Evolutionary conservation across 1,140 invertebrate genomes (phyloP), one percentile per base, ranked within the genome.

Genomic region (Eurosta solidaginis): DNA sequence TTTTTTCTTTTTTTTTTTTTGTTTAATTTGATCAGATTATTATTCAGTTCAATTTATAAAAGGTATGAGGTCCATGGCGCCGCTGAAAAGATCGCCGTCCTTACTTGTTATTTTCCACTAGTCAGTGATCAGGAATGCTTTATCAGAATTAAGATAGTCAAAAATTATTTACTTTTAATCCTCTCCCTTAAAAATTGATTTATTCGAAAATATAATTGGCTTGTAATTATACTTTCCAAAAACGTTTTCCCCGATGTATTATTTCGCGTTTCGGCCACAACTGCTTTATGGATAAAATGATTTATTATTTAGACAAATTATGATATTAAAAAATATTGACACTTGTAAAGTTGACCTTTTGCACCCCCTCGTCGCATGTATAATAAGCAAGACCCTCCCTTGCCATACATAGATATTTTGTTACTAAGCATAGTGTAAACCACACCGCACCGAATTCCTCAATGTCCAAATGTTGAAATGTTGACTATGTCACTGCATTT

Each of bases 401-500:
- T 36, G 6, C 42, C 73, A 33, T 40, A 75, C 29, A 12, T 29
- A 47, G 10, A 25, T 47, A 47, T 47, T 47, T 17, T 47, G 45
- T 68, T 68, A 12, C n/a, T 17, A 36, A 36, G 22, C 27, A 14
- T 12, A 45, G 22, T 20, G 45, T 33, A 68, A 68, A 22, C 29
- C 59, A 68, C 59, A 68, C 59, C 59, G 33, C 59, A 68, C 59
- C 4, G 22, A 22, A 22, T 52, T 52, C 49, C 17, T 25, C 4
- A 6, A 40, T 33, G n/a, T n/a, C 59, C 33, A 78, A 77, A 77
- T n/a, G 52, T 27, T 68, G 59, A 63, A 59, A 68, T 40, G 33
- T 42, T 68, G 36, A 68, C 12, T 77, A 77, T 76, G 78, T 76
- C 63, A 79, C 75, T 79, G 49, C 50, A 87, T 87, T 87, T 87